A percentile compares a stretch with the other conserved stretches of the same genome.
Evolutionary conservation across 2,113 vertebrate species (phyloP).

Genomic region (Numida meleagris): DNA sequence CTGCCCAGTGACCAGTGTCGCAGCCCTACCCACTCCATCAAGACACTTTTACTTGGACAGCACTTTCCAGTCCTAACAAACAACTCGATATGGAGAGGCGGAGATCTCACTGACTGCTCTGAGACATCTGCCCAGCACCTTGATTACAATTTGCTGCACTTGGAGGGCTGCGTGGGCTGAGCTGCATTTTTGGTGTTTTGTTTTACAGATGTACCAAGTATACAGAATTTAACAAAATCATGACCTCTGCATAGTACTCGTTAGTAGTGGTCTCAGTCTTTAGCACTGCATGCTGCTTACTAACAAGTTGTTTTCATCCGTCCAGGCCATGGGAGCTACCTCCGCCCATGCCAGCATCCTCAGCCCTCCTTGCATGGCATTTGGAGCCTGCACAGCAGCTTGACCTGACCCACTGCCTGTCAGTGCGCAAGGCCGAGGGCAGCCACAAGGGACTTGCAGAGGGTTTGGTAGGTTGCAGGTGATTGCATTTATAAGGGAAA

Average conservation of each 20-base stretch:
- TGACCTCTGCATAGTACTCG: neutral
- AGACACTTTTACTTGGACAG: neutral
- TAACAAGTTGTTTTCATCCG: neutral
- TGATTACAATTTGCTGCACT: fast-evolving
- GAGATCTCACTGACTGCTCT: neutral
- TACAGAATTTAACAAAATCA: neutral
- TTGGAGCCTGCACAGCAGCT: neutral
- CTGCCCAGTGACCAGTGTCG: neutral
- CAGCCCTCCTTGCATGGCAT: fast-evolving
- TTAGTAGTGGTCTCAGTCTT: slow-evolving; percentile 11
- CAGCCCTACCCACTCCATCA: neutral
- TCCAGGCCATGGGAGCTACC: neutral
- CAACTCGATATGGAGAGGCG: fast-evolving
- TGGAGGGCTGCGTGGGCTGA: fast-evolving
- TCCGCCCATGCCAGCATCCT: fast-evolving
- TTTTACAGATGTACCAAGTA: neutral
- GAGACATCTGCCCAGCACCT: neutral
- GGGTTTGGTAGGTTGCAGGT: neutral
- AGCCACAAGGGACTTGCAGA: neutral
- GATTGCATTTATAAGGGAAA: neutral
- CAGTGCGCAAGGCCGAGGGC: fast-evolving
- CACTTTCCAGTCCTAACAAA: neutral
- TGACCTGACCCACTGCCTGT: neutral
- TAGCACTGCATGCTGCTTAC: neutral
- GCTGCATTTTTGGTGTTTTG: neutral